Conservation (phyloP, 2,113 vertebrate species). For the Dinomys branickii region DNA sequence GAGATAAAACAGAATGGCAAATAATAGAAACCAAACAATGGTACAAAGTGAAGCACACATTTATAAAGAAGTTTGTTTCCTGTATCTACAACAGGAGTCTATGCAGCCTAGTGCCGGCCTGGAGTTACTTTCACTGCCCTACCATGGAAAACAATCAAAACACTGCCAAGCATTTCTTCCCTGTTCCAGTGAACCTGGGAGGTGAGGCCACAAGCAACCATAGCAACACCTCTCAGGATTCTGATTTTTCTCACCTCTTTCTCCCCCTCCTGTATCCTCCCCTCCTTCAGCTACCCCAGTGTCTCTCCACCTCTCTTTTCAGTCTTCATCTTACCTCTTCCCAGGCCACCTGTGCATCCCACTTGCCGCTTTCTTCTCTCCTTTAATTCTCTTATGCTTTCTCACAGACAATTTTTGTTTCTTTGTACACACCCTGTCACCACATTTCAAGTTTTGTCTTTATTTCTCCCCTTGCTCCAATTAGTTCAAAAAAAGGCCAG, state of each 20-base stretch:
- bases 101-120: fast-evolving
- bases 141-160: not conserved
- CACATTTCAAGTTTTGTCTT: not conserved
- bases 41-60: not conserved
- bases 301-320: not conserved
- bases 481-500: not conserved
- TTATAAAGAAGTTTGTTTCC: not conserved
- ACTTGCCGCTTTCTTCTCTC: not conserved
- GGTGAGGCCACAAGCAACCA: fast-evolving
- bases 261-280: not conserved
- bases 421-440: not conserved
- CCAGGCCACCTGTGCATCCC: fast-evolving
- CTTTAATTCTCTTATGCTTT: not conserved
- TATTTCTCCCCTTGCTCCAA: not conserved
- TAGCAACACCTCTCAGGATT: fast-evolving
- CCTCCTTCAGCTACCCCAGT: fast-evolving
- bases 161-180: too few relatives aligned
- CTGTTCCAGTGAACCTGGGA: not conserved
- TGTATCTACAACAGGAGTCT: not conserved
- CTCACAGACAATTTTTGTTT: not conserved
- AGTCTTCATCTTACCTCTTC: not conserved
- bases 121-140: not conserved
- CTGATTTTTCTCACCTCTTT: not conserved
- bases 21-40: not conserved
- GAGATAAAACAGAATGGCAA: constrained; percentile 2